Base-by-base conservation (phyloP, 64 coral and sea anemone species). In the Actinia tenebrosa region DNA sequence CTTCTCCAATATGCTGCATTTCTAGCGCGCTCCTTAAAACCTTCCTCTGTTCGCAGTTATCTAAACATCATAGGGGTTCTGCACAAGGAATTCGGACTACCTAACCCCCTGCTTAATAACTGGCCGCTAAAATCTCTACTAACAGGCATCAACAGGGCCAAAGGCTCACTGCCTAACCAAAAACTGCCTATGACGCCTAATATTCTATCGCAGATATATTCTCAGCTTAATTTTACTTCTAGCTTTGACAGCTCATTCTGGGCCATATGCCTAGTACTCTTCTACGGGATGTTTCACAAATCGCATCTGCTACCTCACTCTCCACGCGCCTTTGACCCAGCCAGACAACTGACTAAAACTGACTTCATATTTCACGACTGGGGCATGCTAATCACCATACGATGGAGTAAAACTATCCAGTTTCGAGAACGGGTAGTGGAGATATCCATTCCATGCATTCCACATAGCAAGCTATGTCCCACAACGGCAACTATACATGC, bases 401-500 rank as follows among this genome's bases (percentile, higher is more conserved):
- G 82, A 7, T 90, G 89, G 89, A 72, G 60, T 53, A 90, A 90
- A 90, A 90, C 82, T 10, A 86, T 90, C 55, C 89, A 90, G 17
- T 90, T 72, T 64, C 14, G 56, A 16, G 58, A 89, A 50, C 78
- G 87, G 47, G 59, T 55, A 13, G 22, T 89, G 2, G 16, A 50
- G 5, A 71, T 83, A 9, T 77, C 87, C 13, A 23, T 89, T 20
- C 87, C 87, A 2, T 58, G 20, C 26, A 87, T 87, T 5, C 86
- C 86, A 23, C 2, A 62, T 17, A 87, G 42, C 71, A 78, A 50
- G 37, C 27, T 87, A 7, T 87, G 68, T 64, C 86, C 44, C 68
- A 77, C 64, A 10, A 44, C 47, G 8, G 86, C 86, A 14, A 53
- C 71, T 44, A 75, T 52, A 15, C 86, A 87, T 18, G n/a, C n/a